phyloP scores from a whole-genome alignment of 2,113 vertebrate genomes.

The Amia ocellicauda region DNA sequence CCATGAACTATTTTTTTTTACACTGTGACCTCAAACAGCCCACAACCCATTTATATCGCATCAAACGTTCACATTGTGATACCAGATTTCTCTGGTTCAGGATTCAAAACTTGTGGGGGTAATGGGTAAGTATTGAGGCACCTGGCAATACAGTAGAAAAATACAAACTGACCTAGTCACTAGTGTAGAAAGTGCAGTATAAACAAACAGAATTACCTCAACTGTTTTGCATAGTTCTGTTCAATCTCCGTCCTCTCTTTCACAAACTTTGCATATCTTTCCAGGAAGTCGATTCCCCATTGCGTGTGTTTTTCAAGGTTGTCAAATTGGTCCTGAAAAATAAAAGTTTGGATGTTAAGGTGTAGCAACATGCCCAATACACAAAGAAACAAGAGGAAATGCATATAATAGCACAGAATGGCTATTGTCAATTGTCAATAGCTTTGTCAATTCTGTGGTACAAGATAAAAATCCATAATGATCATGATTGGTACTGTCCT shows the following conservation, averaged over 20 bases:
- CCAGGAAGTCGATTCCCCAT: conserved; percentile 98
- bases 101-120: no score
- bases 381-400: not conserved
- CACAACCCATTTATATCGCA: no score
- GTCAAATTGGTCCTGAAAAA: conserved; percentile 91
- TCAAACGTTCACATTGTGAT: no score
- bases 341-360: not conserved
- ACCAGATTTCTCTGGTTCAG: no score
- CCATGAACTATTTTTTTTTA: no score
- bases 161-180: no score
- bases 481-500: not conserved
- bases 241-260: conserved; percentile 98
- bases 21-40: no score
- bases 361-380: not conserved
- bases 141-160: no score
- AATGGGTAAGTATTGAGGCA: no score
- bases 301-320: conserved; percentile 98
- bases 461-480: not conserved
- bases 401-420: no score
- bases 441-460: not conserved
- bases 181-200: no score
- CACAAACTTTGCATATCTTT: conserved; percentile 96
- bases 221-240: conserved; percentile 94
- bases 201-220: conserved; percentile 68
- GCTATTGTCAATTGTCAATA: not conserved